These are phyloP conservation scores for Nephrotoma appendiculata DNA, from an alignment of 2,888 invertebrate genomes.

Conservation along the genomic window DNA sequence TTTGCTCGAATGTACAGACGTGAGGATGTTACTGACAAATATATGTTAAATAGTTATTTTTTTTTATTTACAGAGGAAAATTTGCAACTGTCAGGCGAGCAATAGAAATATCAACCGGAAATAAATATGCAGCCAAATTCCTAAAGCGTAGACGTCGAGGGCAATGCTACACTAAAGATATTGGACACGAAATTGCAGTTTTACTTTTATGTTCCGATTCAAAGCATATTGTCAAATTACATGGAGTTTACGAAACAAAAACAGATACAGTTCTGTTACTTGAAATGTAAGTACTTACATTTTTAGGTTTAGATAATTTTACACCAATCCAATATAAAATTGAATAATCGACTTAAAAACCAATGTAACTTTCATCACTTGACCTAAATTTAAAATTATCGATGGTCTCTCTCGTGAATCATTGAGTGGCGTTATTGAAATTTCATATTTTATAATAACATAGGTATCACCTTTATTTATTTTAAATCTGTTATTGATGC, in stretches of 20 bases:
- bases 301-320: no score
- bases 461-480: no score
- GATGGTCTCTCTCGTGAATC: no score
- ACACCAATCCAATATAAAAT: no score
- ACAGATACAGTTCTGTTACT: slow-evolving; percentile 73
- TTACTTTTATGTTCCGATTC: slow-evolving; percentile 72
- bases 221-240: slow-evolving; percentile 74
- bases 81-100: slow-evolving; percentile 91
- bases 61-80: slow-evolving; percentile 72
- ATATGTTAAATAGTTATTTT: neutral
- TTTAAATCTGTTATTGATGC: no score
- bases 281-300: slow-evolving; percentile 55
- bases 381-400: no score
- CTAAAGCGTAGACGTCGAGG: slow-evolving; percentile 81
- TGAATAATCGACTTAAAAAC: no score
- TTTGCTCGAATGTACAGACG: neutral
- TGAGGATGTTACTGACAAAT: neutral
- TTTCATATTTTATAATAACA: no score
- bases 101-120: slow-evolving; percentile 69
- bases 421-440: no score
- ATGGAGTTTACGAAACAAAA: slow-evolving; percentile 71
- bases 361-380: no score
- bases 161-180: slow-evolving; percentile 71
- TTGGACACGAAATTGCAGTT: slow-evolving; percentile 88
- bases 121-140: slow-evolving; percentile 93